Evolutionary conservation across 2,113 vertebrate species (phyloP), one percentile per base, ranked within the genome.

Genomic region (Nothoprocta perdicaria): DNA sequence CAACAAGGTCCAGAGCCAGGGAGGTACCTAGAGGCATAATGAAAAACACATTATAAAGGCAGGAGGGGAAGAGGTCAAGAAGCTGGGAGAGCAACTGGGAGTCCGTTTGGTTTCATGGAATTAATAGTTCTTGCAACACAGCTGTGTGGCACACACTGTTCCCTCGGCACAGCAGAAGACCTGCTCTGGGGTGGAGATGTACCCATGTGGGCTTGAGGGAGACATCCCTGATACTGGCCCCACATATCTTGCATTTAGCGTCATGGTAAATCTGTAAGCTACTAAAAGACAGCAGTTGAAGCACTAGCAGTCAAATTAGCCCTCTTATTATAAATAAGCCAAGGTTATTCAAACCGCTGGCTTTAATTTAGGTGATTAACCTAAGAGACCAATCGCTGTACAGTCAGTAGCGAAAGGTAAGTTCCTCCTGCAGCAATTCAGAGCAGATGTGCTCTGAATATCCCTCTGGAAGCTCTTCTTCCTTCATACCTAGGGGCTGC

Each of bases 1-100:
- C 50, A 65, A 92, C 46, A 60, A 92, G 66, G 33, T 38, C 23
- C 9, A 43, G 68, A 88, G 58, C 52, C 77, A 90, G 33, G 68
- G 52, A 81, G 12, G 22, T 57, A 18, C 53, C 38, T 79, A 27
- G 53, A 45, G 14, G 52, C 12, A 7, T 14, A 35, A 81, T 6
- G n/a, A 61, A 84, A 89, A 94, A 91, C 38, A 63, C 31, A 50
- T 86, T 23, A 84, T 23, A 84, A 82, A 77, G 38, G 21, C n/a
- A 74, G 31, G 45, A 84, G 43, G 24, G 46, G 26, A 40, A 82
- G 67, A 84, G 79, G 68, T 55, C 66, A 60, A 87, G 38, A 71
- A 84, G 48, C 65, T 16, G 43, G 7, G 43, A 65, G 21, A 24
- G 31, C 27, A 78, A n/a, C 61, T 57, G 46, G 6, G 22, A 88